Evolutionary conservation across 1,140 invertebrate species (phyloP).

Genomic region (Lethrus apterus): DNA sequence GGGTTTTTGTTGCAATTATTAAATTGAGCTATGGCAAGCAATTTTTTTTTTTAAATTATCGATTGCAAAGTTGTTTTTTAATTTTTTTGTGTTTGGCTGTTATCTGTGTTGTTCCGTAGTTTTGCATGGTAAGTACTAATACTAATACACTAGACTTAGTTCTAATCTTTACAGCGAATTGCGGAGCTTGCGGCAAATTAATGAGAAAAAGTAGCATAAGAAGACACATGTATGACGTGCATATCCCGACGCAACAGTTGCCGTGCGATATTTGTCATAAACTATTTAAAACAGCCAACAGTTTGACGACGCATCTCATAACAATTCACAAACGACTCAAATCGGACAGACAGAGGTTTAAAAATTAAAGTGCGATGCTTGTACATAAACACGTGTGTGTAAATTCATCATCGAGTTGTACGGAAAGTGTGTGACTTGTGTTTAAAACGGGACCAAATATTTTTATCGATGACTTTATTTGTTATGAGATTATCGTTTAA

Average conservation of each 20-base stretch:
- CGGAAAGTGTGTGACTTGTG: too few relatives aligned
- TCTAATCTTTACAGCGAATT: constrained; percentile 27
- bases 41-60: neutral
- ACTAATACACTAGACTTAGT: constrained; percentile 13
- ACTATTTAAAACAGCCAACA: constrained; percentile 32
- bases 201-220: constrained; percentile 31
- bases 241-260: constrained; percentile 25
- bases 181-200: constrained; percentile 28
- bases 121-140: constrained; percentile 38
- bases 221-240: constrained; percentile 30
- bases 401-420: too few relatives aligned
- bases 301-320: constrained; percentile 31
- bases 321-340: constrained; percentile 28
- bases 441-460: too few relatives aligned
- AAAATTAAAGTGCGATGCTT: too few relatives aligned
- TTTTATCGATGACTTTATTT: too few relatives aligned
- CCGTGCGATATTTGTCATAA: constrained; percentile 33
- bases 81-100: constrained; percentile 22
- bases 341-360: constrained; percentile 8
- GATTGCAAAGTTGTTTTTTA: constrained; percentile 18
- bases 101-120: constrained; percentile 16
- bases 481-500: too few relatives aligned
- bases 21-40: too few relatives aligned
- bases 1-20: too few relatives aligned
- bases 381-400: too few relatives aligned